Evolutionary conservation across 2,113 vertebrate species (phyloP).

Genomic region (Arothron firmamentum): DNA sequence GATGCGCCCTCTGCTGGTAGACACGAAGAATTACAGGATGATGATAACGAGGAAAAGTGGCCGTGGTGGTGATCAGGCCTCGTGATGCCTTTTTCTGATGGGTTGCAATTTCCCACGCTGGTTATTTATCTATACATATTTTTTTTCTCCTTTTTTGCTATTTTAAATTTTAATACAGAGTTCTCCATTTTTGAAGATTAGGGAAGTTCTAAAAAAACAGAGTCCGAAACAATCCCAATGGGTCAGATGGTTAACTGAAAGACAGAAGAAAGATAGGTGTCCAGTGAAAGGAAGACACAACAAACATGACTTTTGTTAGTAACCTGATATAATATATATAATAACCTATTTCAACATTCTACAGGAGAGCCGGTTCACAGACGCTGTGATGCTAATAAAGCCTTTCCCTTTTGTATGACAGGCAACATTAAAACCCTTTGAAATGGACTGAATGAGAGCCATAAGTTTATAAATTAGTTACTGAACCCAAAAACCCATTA

Average conservation of each 20-base stretch:
- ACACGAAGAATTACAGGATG: slow-evolving; percentile 41
- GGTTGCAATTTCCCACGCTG: slow-evolving; percentile 50
- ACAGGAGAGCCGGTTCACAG: slow-evolving; percentile 31
- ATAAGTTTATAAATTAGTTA: slow-evolving; percentile 47
- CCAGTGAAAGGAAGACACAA: slow-evolving; percentile 58
- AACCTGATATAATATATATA: too few relatives aligned
- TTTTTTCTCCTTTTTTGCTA: slow-evolving; percentile 25
- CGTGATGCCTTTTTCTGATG: slow-evolving; percentile 45
- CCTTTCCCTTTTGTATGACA: slow-evolving; percentile 25
- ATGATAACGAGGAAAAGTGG: background rate
- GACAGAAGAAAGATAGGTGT: slow-evolving; percentile 64
- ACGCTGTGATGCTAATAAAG: slow-evolving; percentile 20
- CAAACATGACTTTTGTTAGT: slow-evolving; percentile 54
- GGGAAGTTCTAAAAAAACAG: slow-evolving; percentile 48
- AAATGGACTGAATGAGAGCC: slow-evolving; percentile 14
- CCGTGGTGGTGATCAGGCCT: slow-evolving; percentile 9
- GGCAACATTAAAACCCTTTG: slow-evolving; percentile 20
- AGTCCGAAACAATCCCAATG: slow-evolving; percentile 76
- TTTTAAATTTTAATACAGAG: slow-evolving; percentile 52
- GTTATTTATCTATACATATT: slow-evolving; percentile 18
- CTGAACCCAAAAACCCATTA: slow-evolving; percentile 53
- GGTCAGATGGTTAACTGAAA: slow-evolving; percentile 90
- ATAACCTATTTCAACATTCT: slow-evolving; percentile 33
- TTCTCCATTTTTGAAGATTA: slow-evolving; percentile 65
- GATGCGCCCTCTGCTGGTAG: slow-evolving; percentile 54